phyloP scores from a whole-genome alignment of 1,140 invertebrate species.

The Aricia agestis region DNA sequence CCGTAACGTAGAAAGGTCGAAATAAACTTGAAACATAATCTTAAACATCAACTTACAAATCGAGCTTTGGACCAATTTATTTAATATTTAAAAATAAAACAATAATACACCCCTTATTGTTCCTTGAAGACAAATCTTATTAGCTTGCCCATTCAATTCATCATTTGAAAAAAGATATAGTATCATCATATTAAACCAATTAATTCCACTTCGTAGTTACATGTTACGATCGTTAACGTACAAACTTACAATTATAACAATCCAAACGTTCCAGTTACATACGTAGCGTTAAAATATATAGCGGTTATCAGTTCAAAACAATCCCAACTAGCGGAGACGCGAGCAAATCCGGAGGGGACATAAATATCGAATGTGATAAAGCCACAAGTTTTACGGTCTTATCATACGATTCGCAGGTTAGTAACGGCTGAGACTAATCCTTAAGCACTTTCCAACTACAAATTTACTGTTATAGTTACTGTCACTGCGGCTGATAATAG shows the following conservation, averaged over 20 bases:
- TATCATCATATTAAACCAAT: no score
- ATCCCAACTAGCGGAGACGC: slow-evolving; percentile 3
- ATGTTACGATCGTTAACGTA: not conserved
- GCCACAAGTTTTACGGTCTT: slow-evolving; percentile 36
- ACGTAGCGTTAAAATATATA: slow-evolving; percentile 10
- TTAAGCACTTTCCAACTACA: slow-evolving; percentile 31
- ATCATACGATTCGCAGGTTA: slow-evolving; percentile 38
- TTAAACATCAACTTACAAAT: not conserved
- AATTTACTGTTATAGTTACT: slow-evolving; percentile 23
- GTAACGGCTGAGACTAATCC: slow-evolving; percentile 44
- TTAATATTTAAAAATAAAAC: no score
- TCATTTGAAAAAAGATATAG: no score
- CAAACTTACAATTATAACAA: not conserved
- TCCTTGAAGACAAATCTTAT: no score
- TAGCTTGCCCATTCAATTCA: no score
- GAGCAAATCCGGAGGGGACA: slow-evolving; percentile 23
- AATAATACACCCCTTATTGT: no score
- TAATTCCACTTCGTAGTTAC: not conserved
- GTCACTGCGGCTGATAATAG: not conserved
- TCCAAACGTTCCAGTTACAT: not conserved
- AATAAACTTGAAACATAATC: no score
- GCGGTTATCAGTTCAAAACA: slow-evolving; percentile 14
- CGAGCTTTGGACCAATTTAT: no score
- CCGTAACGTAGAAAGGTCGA: no score
- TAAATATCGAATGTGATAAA: slow-evolving; percentile 40